A percentile compares a stretch with the other conserved stretches of the same genome.
These are phyloP conservation scores for Azorinus chamasolen DNA, from an alignment of 2,888 invertebrate species.

Conservation along the genomic window DNA sequence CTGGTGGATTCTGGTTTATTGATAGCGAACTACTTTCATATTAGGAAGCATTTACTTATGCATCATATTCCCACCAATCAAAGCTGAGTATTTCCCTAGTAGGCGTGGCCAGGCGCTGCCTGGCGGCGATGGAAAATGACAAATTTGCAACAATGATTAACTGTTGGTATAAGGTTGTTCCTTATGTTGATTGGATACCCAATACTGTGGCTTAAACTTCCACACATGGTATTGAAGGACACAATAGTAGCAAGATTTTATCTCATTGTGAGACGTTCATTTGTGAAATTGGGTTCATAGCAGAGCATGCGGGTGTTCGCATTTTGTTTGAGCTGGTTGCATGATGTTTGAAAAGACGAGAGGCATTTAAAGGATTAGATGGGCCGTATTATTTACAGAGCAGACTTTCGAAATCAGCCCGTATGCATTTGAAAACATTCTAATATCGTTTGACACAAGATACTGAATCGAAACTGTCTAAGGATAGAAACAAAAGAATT, in stretches of 20 bases:
- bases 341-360: too few relatives aligned
- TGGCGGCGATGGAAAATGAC: conserved; percentile 1
- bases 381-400: too few relatives aligned
- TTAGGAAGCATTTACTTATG: too few relatives aligned
- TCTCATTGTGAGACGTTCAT: conserved; percentile 3
- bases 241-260: conserved; percentile 21
- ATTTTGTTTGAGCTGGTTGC: conserved; percentile 2
- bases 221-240: conserved; percentile 10
- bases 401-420: too few relatives aligned
- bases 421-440: too few relatives aligned
- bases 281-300: conserved; percentile 26
- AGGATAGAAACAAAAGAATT: too few relatives aligned
- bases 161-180: conserved; percentile 23
- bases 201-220: conserved; percentile 23
- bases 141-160: conserved; percentile 5
- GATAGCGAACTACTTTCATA: too few relatives aligned
- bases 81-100: neutral
- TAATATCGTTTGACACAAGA: too few relatives aligned
- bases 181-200: conserved; percentile 32
- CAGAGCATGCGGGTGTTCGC: conserved; percentile 37
- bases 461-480: too few relatives aligned
- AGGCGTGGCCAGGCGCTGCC: neutral
- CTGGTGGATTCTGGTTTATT: too few relatives aligned
- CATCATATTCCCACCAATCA: neutral
- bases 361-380: too few relatives aligned